Evolutionary conservation across 2,888 invertebrate genomes (phyloP), one percentile per base, ranked within the genome.

Genomic region (Himalopsyche japonica): DNA sequence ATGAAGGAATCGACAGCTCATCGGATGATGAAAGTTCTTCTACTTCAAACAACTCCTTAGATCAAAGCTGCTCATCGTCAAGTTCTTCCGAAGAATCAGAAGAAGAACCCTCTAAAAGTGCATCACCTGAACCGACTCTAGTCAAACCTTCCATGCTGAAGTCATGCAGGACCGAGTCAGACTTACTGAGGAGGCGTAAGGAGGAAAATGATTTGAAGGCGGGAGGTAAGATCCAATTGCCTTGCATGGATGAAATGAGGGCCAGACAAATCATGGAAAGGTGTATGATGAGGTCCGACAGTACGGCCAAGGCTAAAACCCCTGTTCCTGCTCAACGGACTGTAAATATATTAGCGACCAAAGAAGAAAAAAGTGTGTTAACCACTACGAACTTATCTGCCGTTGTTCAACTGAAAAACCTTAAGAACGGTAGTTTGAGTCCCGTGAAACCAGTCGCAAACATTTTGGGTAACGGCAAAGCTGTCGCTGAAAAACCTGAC

Each of bases 1-100:
- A 92, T 88, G 92, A 92, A 89, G 92, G 92, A 85, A 92, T 92
- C 87, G 92, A 92, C 88, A 92, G 92, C 86, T 92, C 92, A 34
- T 92, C 92, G 2, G 92, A 92, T 82, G 92, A 92, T 82, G 92
- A 92, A 85, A 91, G 92, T 7, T 90, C 89, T 0, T 90, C 92
- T 0, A 90, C 90, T 1, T 91, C 91, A 79, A 91, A 89, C 86
- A 91, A 91, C 4, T 92, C 92, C 4, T 92, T 92, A 83, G 92
- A 92, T 86, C 92, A 92, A 78, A 92, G 92, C 88, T 92, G 92
- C 81, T 90, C 92, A 24, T 92, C 92, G 80, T 92, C 92, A 77
- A 92, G 92, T 86, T 91, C 91, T 84, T 92, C 92, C 4, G 92
- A 92, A 12, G 92, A 91, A 89, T 1, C 91, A 88, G n/a, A 91